A percentile compares a stretch with the other conserved stretches of the same genome.
These are phyloP conservation scores for Cheilinus undulatus DNA, from an alignment of 2,113 vertebrate genomes.

Conservation along the genomic window DNA sequence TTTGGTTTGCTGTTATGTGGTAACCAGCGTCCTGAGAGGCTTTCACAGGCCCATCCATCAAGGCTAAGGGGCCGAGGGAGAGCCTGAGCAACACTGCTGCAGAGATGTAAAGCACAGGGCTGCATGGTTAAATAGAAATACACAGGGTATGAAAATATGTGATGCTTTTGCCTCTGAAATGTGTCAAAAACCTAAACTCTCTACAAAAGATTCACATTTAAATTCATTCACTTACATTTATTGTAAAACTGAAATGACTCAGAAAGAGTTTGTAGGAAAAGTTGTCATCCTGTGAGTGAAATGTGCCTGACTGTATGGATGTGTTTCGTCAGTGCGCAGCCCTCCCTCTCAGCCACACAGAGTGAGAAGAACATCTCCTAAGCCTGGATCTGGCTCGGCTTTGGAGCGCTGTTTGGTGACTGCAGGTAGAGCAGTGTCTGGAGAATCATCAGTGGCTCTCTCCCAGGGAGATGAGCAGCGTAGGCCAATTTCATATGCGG, in stretches of 20 bases:
- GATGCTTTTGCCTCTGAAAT: neutral
- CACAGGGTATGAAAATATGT: neutral
- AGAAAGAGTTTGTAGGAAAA: too few relatives aligned
- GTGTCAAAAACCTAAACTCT: neutral
- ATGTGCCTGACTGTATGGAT: constrained; percentile 54
- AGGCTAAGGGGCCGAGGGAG: constrained; percentile 67
- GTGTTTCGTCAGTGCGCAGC: constrained; percentile 31
- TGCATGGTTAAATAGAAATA: constrained; percentile 55
- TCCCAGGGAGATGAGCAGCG: constrained; percentile 82
- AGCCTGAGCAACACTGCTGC: constrained; percentile 48
- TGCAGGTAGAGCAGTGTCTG: constrained; percentile 58
- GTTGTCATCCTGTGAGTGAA: constrained; percentile 24
- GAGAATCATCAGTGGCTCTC: constrained; percentile 74
- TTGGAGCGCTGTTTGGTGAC: constrained; percentile 75
- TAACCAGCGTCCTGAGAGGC: constrained; percentile 74
- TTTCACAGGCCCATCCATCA: constrained; percentile 79
- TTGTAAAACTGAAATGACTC: neutral
- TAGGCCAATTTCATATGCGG: constrained; percentile 91
- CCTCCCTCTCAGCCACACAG: constrained; percentile 50
- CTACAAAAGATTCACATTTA: too few relatives aligned
- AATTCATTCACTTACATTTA: neutral
- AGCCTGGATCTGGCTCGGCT: constrained; percentile 76
- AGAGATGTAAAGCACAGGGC: constrained; percentile 57
- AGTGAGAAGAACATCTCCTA: constrained; percentile 56
- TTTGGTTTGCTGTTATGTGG: constrained; percentile 75